Evolutionary conservation across 1,140 invertebrate species (phyloP), one percentile per base, ranked within the genome.

Genomic region (Anastrepha ludens): DNA sequence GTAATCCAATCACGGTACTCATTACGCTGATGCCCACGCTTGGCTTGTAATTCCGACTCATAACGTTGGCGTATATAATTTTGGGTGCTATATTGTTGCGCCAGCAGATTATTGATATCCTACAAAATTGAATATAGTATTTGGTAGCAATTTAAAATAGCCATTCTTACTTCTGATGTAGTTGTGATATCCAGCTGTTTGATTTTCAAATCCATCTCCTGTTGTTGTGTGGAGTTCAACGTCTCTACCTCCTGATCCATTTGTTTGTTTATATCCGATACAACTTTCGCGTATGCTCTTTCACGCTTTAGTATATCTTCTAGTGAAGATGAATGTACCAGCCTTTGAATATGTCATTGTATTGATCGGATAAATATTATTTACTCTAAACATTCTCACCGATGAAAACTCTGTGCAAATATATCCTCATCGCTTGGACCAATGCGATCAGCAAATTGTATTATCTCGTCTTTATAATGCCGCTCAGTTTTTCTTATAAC

Each of bases 1-100:
- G 92, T 96, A 13, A 98, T 95, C 97, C 97, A 98, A 88, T 97
- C 95, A 87, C 96, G 94, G 93, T 97, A 98, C 91, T 98, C 96
- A 87, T 96, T 93, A 87, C 96, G 96, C 93, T 98, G 97, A 87
- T 95, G 96, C 88, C 96, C 95, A 92, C 96, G 96, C 86, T 97
- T 94, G 5, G 95, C 96, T 90, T 96, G 95, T 60, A 98, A 94
- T 93, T 96, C 95, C 78, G 96, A 96, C 91, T 98, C 97, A 92
- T 97, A 96, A 91, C 98, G 97, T 90, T 95, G 94, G 64, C 95
- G 95, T 13, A 97, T 96, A 90, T 98, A 95, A 85, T 96, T 97
- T 88, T 96, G 96, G 8, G 95, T 94, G 58, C 94, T 91, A 93
- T 96, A 94, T 91, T 97, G 92, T 91, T 95, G 94, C 90, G 96